Percentiles rank a stretch among this genome's conserved stretches.
These are phyloP conservation scores for Candoia aspera DNA, from an alignment of 2,113 vertebrate genomes.

Conservation along the genomic window DNA sequence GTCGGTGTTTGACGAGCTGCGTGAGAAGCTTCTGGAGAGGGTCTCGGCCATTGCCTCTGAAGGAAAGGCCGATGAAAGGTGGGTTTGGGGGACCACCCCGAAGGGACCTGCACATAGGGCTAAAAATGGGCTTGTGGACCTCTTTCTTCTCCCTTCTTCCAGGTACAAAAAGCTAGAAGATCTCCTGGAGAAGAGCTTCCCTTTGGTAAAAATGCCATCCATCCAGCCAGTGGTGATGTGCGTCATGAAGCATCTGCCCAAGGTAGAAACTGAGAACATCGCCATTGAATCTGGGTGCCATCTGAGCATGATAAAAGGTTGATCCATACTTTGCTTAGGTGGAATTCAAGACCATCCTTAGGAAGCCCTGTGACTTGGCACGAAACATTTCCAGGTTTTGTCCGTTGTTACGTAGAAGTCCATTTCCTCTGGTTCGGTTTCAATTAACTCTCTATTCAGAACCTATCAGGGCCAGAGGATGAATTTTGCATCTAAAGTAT, in stretches of 20 bases:
- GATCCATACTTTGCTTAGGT: neutral
- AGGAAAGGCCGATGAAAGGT: constrained; percentile 93
- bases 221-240: constrained; percentile 98
- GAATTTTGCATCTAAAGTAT: neutral
- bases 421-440: too few relatives aligned
- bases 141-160: accelerated
- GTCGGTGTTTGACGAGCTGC: constrained; percentile 95
- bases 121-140: neutral
- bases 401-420: too few relatives aligned
- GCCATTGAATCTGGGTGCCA: neutral
- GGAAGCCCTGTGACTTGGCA: neutral
- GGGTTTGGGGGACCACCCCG: accelerated
- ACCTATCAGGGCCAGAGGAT: neutral
- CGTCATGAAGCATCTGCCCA: constrained; percentile 95
- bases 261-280: constrained; percentile 71
- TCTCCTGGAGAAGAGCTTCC: constrained; percentile 95
- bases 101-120: too few relatives aligned
- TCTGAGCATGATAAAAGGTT: too few relatives aligned
- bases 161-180: constrained; percentile 95
- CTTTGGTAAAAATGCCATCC: constrained; percentile 94
- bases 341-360: neutral
- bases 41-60: constrained; percentile 88
- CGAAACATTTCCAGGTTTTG: too few relatives aligned
- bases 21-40: constrained; percentile 95
- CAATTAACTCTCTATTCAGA: neutral